Base-by-base conservation (phyloP, 1,140 invertebrate species). In the Saccostrea echinata region DNA sequence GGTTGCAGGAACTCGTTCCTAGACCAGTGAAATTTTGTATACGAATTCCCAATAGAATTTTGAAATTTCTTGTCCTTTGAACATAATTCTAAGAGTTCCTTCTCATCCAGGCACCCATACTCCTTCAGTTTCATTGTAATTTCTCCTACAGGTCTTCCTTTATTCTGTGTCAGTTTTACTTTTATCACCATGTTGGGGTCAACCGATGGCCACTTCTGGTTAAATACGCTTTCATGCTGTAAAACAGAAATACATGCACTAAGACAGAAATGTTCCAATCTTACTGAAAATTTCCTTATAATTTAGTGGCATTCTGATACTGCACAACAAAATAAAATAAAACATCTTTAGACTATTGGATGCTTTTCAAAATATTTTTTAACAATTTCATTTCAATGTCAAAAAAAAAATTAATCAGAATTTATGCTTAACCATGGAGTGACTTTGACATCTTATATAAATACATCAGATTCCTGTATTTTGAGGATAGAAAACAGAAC, bases 151-250 rank as follows among this genome's bases (percentile, higher is more conserved):
- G 24, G 30, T 30, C 12, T 76, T 76, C 68, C 68, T 13, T 13
- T 30, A 16, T 76, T 76, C 68, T 30, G 13, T 0, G 30, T 18
- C 16, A 76, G 27, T 76, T 76, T 76, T 16, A 76, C 68, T 76
- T 33, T 76, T 16, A 76, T 33, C 68, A 76, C 9, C 68, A 76
- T 33, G 27, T 76, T 76, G 68, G 68, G 11, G 95, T 98, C 97
- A n/a, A 98, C 95, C 90, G 96, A 93, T 0, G 98, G 98, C 98
- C 98, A 99, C 8, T 92, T 95, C 91, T 96, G 96, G 30, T 95
- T 91, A 82, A 95, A 92, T 33, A 96, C 94, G 85, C 91, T 86
- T 84, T 92, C 90, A 30, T 94, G 90, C 95, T 95, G 89, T 24
- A 88, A 90, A 89, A 64, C 80, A 88, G 84, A 89, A 57, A 86